phyloP scores from a whole-genome alignment of 2,113 vertebrate species.

The Sebastes fasciatus region DNA sequence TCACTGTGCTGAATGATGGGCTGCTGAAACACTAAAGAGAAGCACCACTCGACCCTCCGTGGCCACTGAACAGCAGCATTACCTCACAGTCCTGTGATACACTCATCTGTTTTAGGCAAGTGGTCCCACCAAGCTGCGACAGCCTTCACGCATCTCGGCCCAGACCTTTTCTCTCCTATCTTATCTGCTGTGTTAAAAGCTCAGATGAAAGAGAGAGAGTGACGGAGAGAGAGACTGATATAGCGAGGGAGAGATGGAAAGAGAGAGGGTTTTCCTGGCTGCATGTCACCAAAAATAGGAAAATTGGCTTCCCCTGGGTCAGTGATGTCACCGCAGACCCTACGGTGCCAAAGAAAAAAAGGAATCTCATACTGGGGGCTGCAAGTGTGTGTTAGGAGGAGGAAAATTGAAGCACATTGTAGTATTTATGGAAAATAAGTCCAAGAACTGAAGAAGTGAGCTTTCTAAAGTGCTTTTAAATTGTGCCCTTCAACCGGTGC shows the following conservation, averaged over 20 bases:
- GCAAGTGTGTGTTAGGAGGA: constrained; percentile 22
- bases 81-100: constrained; percentile 18
- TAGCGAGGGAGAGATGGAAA: constrained; percentile 25
- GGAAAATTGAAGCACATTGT: constrained; percentile 36
- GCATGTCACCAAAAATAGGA: constrained; percentile 75
- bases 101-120: constrained; percentile 13
- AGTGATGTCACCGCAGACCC: constrained; percentile 74
- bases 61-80: constrained; percentile 7
- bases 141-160: neutral
- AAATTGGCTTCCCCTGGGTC: constrained; percentile 72
- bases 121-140: neutral
- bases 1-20: constrained; percentile 5
- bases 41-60: neutral
- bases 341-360: constrained; percentile 53
- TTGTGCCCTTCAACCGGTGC: constrained; percentile 27
- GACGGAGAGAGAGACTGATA: constrained; percentile 26
- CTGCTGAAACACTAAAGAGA: constrained; percentile 9
- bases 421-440: constrained; percentile 56
- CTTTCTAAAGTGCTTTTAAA: constrained; percentile 34
- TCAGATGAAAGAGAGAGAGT: constrained; percentile 34
- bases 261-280: constrained; percentile 70
- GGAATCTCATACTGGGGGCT: neutral
- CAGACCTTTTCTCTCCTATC: neutral
- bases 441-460: constrained; percentile 7
- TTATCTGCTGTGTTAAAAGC: constrained; percentile 50